Evolutionary conservation across 2,113 vertebrate species (phyloP), one percentile per base, ranked within the genome.

Genomic region (Podocnemis expansa): DNA sequence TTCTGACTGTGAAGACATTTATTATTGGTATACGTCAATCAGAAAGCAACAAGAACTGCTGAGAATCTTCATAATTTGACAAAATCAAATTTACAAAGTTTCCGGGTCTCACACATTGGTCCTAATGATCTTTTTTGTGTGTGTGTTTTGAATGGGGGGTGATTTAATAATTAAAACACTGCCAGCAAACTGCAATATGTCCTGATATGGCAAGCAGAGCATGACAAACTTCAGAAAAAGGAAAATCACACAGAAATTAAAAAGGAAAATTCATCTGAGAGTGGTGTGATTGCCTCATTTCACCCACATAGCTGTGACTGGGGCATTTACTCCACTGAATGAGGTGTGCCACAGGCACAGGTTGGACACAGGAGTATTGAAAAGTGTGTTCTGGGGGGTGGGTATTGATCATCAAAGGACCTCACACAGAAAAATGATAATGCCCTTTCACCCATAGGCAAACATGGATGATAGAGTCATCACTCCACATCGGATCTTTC

Each of bases 11-110:
- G 91, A 94, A 96, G 94, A 95, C 91, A 90, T 94, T 67, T 81
- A 91, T 95, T 96, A 95, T 96, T 94, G 96, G 95, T 94, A 93
- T 94, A 93, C 94, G 95, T 86, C 96, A 97, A 95, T 97, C 97
- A 97, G 91, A 55, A 80, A 90, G 47, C 47, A 47, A 47, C 47
- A 47, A 6, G 47, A 31, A 82, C 93, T 96, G 95, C 93, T 95
- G 94, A 96, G 87, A 88, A 70, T 82, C 78, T 90, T 95, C 43
- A 89, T 93, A 60, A 83, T 25, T 90, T 94, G 93, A 87, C 91
- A 94, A 76, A 92, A 90, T 84, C 80, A 91, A 58, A 89, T 96
- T 91, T 84, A 81, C 76, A 89, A 94, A 97, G 95, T 96, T 85
- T 86, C 82, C 22, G n/a, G 88, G 88, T 89, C 87, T 94, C 88